phyloP scores from a whole-genome alignment of 2,797 vertebrate genomes.

The Argentina silus region DNA sequence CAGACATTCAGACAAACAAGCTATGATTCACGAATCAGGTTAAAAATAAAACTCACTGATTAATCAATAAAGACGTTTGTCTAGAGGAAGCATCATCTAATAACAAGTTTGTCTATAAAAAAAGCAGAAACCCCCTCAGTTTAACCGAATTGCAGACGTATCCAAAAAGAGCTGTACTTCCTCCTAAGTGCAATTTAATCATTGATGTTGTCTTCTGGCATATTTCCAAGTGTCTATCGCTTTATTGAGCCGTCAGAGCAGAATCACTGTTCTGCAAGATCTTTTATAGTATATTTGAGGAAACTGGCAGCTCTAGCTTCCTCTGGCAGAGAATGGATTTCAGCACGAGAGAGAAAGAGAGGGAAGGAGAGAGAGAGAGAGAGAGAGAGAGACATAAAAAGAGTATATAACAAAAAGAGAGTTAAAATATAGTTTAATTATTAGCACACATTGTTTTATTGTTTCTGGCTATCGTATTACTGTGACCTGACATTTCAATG shows the following conservation, averaged over 20 bases:
- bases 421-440: background rate
- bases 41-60: background rate
- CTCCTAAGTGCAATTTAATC: background rate
- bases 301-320: background rate
- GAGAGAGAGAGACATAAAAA: background rate
- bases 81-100: background rate
- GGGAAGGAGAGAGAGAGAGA: background rate
- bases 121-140: background rate
- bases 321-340: constrained; percentile 8
- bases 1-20: background rate
- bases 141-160: background rate
- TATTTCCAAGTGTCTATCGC: constrained; percentile 2
- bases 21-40: background rate
- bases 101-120: no score
- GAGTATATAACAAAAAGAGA: background rate
- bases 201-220: constrained; percentile 3
- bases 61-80: constrained; percentile 1
- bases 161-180: constrained; percentile 4
- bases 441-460: background rate
- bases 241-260: background rate
- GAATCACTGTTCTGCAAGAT: background rate
- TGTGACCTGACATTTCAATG: background rate
- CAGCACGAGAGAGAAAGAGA: background rate
- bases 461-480: background rate
- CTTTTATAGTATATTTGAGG: constrained; percentile 5